Evolutionary conservation across 1,140 invertebrate genomes (phyloP), one percentile per base, ranked within the genome.

Genomic region (Calephelis nemesis): DNA sequence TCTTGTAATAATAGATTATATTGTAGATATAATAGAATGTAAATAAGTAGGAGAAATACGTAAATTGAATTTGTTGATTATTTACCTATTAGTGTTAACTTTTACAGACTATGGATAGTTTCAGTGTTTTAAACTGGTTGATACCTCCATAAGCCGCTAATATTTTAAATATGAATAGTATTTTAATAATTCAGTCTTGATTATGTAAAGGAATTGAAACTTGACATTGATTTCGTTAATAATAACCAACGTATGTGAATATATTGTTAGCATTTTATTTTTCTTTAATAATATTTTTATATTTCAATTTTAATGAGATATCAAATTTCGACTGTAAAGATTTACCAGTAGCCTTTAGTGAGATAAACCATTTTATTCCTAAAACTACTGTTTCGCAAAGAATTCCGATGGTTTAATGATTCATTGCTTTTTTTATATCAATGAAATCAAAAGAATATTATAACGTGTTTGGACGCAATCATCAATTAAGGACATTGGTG

Each of bases 161-260:
- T 68, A 54, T 39, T 19, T 63, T 47, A 10, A 68, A 52, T 71
- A 58, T 11, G 30, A 58, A 12, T 58, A 58, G 11, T 7, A 58
- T 5, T 39, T 7, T 40, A 7, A 58, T 58, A 12, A 63, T 64
- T 72, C 70, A 30, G 74, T 77, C 75, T 77, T 76, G 71, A 73
- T 64, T 62, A 47, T 65, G 67, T 39, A 67, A 74, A 71, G 74
- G 71, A 79, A 77, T 79, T 77, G 75, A 79, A 64, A 58, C 52
- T 11, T 5, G 39, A 39, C 39, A 19, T 39, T 58, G 15, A 39
- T 58, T 58, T 58, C 1, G 30, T 58, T 39, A 58, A 45, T 45
- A 45, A 45, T 7, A 45, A 5, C 42, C 42, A 45, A 12, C 52
- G 4, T 19, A 9, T 4, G 15, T 54, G n/a, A 19, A 13, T 54